Base-by-base conservation (phyloP, 2,888 invertebrate genomes). In the Schizotus pectinicornis region DNA sequence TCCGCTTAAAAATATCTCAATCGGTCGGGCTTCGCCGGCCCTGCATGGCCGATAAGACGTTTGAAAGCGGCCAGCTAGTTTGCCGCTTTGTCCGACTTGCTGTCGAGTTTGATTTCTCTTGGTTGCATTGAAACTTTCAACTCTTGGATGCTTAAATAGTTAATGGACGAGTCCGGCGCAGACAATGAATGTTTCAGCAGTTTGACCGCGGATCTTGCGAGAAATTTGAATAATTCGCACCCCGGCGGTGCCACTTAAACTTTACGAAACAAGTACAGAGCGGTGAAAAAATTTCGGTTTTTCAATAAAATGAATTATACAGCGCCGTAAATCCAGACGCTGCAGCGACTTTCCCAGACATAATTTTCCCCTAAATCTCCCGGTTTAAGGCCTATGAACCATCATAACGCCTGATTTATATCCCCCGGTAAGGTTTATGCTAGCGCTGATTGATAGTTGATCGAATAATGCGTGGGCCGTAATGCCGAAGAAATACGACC, bases 1-100 rank as follows among this genome's bases (percentile, higher is more conserved):
- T 63, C 56, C 59, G 56, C 52, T 63, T 60, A 56, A 61, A 65
- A 65, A 65, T 63, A 65, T 65, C 60, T 59, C 59, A 64, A 63
- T 64, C 61, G 64, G 46, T 51, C 58, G 55, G 54, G 54, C 48
- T 56, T 49, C 50, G 39, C 38, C 50, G 30, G 36, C 36, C 43
- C 42, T 43, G 45, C 50, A 56, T 53, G 45, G 53, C 12, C 53
- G 53, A 53, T 53, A 53, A 53, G 53, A 46, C 22, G 22, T 22
- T 22, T 22, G 22, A 42, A 30, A 42, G 42, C n/a, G 46, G 34
- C 51, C 34, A 43, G 31, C 46, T 37, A 56, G 51, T 51, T 56
- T 56, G 43, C 39, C 39, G 50, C 45, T 56, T 51, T 56, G 46
- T 50, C 45, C 56, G 43, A 56, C 42, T 48, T 54, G 38, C 45